These are phyloP conservation scores for Taphrorychus bicolor DNA, from an alignment of 2,888 invertebrate species.

Conservation along the genomic window DNA sequence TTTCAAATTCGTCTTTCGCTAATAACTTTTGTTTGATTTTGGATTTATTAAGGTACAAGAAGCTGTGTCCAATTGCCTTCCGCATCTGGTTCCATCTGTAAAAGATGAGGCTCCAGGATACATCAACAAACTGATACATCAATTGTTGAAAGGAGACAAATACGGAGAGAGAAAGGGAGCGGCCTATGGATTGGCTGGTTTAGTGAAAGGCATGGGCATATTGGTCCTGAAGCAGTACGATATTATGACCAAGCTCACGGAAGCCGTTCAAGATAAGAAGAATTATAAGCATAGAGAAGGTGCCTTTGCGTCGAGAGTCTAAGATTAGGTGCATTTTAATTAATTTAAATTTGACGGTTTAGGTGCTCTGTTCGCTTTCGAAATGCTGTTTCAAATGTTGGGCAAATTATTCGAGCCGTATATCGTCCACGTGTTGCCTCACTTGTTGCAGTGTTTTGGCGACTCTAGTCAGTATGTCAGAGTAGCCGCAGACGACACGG, in stretches of 20 bases:
- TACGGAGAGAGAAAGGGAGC: constrained; percentile 95
- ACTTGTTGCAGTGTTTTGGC: constrained; percentile 93
- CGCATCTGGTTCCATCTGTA: constrained; percentile 90
- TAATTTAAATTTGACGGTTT: too few species aligned
- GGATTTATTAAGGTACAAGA: constrained; percentile 73
- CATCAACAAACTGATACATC: constrained; percentile 85
- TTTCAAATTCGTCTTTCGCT: neutral
- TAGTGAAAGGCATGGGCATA: constrained; percentile 97
- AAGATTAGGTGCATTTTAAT: too few species aligned
- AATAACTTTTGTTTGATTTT: neutral
- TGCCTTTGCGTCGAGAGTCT: too few species aligned
- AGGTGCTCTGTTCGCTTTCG: constrained; percentile 96
- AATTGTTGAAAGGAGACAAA: constrained; percentile 87
- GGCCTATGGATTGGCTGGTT: constrained; percentile 93
- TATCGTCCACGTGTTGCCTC: constrained; percentile 95
- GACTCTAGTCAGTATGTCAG: constrained; percentile 95
- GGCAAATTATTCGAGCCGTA: constrained; percentile 98
- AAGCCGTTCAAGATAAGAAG: constrained; percentile 96
- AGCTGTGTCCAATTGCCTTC: constrained; percentile 95
- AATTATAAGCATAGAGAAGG: constrained; percentile 94
- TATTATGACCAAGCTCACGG: constrained; percentile 92
- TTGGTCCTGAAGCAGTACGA: constrained; percentile 93
- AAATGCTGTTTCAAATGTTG: constrained; percentile 93
- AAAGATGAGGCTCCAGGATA: constrained; percentile 89
- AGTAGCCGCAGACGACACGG: constrained; percentile 95